phyloP scores from a whole-genome alignment of 2,888 invertebrate species.

The Corbicula japonica region DNA sequence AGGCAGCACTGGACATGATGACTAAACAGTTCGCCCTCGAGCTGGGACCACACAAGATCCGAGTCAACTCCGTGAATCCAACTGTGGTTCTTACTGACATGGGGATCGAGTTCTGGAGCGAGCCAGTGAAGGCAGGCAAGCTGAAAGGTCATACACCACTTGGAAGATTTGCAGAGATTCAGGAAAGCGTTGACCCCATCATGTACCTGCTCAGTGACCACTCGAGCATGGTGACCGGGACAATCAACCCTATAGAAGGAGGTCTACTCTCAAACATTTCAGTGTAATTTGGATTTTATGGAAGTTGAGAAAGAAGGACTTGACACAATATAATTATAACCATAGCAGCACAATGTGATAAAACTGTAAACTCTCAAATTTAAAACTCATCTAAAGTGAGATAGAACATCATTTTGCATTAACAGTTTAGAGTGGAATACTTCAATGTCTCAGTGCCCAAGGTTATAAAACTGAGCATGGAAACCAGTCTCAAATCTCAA shows the following conservation, averaged over 20 bases:
- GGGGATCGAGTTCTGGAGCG: slow-evolving; percentile 92
- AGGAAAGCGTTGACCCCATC: slow-evolving; percentile 55
- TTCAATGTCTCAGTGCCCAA: no score
- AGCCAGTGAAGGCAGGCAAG: slow-evolving; percentile 90
- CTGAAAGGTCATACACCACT: slow-evolving; percentile 94
- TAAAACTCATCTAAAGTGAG: no score
- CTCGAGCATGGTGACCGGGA: slow-evolving; percentile 62
- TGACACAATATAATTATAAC: no score
- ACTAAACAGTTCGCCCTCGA: slow-evolving; percentile 95
- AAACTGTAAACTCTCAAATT: no score
- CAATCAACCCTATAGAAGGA: slow-evolving; percentile 59
- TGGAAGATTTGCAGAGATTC: slow-evolving; percentile 89
- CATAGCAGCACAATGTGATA: no score
- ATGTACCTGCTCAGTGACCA: slow-evolving; percentile 60
- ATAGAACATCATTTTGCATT: no score
- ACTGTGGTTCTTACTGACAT: slow-evolving; percentile 97
- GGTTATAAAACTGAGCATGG: no score
- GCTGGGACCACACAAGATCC: slow-evolving; percentile 92
- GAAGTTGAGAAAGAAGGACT: no score
- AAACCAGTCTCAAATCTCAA: no score
- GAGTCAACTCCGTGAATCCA: slow-evolving; percentile 96
- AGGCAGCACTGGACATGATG: slow-evolving; percentile 95
- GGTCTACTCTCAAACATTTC: slow-evolving; percentile 59
- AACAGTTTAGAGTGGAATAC: no score
- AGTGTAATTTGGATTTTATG: no score